Conservation (phyloP, 2,113 vertebrate genomes). For the Echinops telfairi region DNA sequence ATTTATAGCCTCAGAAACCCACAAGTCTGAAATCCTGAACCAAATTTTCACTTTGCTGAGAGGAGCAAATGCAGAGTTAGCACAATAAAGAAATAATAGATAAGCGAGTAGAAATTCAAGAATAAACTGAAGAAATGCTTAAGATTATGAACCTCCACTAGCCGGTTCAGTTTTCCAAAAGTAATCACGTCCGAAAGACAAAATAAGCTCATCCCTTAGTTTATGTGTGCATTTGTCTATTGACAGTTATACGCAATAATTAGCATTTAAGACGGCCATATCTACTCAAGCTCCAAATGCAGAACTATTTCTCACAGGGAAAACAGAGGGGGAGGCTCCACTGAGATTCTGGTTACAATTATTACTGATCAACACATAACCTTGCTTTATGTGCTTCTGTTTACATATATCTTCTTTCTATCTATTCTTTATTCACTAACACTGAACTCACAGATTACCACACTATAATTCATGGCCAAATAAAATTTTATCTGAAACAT, state of each 20-base stretch:
- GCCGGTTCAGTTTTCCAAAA: conserved; percentile 4
- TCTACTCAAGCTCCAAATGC: background rate
- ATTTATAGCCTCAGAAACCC: too few relatives aligned
- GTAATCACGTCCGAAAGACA: background rate
- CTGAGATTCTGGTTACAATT: background rate
- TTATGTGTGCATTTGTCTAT: too few relatives aligned
- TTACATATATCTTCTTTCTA: background rate
- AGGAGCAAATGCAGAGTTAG: conserved; percentile 7
- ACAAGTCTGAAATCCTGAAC: background rate
- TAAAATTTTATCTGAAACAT: background rate
- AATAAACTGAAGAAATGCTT: background rate
- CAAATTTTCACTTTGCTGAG: conserved; percentile 23
- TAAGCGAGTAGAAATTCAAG: background rate
- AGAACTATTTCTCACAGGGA: background rate
- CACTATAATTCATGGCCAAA: background rate
- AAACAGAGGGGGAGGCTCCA: background rate
- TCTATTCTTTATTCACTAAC: background rate
- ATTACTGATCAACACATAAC: background rate
- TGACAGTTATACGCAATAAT: background rate
- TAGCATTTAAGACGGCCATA: background rate
- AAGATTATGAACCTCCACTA: background rate
- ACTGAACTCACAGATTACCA: background rate
- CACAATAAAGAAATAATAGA: background rate
- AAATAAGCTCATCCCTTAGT: background rate
- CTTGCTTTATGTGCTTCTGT: background rate